Percentiles rank a stretch among this genome's conserved stretches.
These are phyloP conservation scores for Erebia ligea DNA, from an alignment of 2,888 invertebrate species.

Conservation along the genomic window DNA sequence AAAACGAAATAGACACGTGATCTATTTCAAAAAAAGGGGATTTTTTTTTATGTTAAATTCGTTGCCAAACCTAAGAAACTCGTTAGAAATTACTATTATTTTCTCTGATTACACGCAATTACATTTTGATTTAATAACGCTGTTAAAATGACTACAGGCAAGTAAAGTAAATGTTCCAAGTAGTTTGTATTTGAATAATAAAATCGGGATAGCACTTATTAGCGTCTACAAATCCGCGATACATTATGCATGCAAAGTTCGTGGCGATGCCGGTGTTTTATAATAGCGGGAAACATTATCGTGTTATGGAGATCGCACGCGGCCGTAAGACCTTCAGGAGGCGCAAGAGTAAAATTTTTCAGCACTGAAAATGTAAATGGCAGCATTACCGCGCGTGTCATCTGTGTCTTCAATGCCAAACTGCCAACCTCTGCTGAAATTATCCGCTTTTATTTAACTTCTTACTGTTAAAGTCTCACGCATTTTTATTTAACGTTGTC, in stretches of 20 bases:
- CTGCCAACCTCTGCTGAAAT: not conserved
- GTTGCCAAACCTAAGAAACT: no score
- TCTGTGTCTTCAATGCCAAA: not conserved
- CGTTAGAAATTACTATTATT: no score
- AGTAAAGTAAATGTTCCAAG: conserved; percentile 14
- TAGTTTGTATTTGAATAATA: conserved; percentile 23
- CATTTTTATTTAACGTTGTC: no score
- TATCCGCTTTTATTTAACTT: not conserved
- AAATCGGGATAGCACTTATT: conserved; percentile 29
- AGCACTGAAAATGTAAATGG: not conserved
- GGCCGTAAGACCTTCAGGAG: not conserved
- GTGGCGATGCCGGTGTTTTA: conserved; percentile 30
- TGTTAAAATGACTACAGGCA: not conserved
- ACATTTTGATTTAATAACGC: not conserved
- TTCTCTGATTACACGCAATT: not conserved
- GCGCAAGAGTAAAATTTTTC: not conserved
- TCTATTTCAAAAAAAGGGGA: no score
- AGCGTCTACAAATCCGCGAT: conserved; percentile 31
- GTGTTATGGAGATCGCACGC: conserved; percentile 8
- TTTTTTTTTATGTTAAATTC: no score
- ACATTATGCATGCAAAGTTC: conserved; percentile 31
- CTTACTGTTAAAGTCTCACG: not conserved
- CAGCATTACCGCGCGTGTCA: not conserved
- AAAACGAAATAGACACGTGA: not conserved
- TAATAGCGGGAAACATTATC: conserved; percentile 22